phyloP scores from a whole-genome alignment of 2,797 vertebrate species.

The Lophius americanus region DNA sequence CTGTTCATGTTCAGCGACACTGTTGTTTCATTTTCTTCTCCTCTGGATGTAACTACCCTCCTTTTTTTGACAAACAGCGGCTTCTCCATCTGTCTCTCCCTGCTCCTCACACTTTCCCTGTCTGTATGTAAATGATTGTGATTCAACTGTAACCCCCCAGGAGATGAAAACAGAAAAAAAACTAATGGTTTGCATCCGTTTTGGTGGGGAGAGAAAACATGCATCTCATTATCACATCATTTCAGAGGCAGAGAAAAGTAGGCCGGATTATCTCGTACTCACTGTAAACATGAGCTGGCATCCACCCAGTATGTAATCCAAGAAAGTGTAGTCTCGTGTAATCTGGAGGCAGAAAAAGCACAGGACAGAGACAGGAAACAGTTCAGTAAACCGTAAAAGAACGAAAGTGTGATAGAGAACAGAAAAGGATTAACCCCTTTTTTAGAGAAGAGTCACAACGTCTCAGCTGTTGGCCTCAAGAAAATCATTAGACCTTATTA shows the following conservation, averaged over 20 bases:
- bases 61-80: neutral
- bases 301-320: constrained; percentile 98
- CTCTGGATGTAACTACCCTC: neutral
- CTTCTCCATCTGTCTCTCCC: neutral
- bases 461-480: too few species aligned
- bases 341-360: constrained; percentile 81
- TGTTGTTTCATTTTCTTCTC: neutral
- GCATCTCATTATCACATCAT: constrained; percentile 40
- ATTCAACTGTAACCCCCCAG: constrained; percentile 35
- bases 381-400: neutral
- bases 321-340: constrained; percentile 93
- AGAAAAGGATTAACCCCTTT: neutral
- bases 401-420: neutral
- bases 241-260: constrained; percentile 16
- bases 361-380: constrained; percentile 8
- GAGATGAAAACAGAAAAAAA: constrained; percentile 47
- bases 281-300: constrained; percentile 99
- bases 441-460: neutral
- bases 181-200: constrained; percentile 39
- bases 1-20: neutral
- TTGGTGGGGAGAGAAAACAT: constrained; percentile 27
- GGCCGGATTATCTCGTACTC: constrained; percentile 75
- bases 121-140: constrained; percentile 47
- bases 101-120: constrained; percentile 7
- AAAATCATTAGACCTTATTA: too few species aligned